Conservation (phyloP, 2,113 vertebrate genomes). For the Osmerus eperlanus region DNA sequence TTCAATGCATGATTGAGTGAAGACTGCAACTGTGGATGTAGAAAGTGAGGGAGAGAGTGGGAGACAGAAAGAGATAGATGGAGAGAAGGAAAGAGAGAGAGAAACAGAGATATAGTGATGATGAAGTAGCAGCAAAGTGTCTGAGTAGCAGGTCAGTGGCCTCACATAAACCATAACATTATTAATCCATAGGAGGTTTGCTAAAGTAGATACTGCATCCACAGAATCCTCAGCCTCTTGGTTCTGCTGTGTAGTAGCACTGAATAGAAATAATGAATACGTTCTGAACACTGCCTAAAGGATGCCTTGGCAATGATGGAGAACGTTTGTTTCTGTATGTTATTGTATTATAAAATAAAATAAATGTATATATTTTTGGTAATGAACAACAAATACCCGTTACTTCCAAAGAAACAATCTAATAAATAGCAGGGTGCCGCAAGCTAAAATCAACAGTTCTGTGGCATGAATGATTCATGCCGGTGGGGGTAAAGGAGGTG, state of each 20-base stretch:
- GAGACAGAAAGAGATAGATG: not conserved
- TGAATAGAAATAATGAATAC: not conserved
- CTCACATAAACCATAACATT: constrained; percentile 37
- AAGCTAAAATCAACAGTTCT: no score
- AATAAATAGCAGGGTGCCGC: no score
- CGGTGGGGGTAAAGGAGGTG: no score
- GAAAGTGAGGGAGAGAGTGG: not conserved
- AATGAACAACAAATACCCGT: no score
- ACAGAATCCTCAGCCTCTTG: not conserved
- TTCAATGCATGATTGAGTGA: no score
- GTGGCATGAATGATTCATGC: no score
- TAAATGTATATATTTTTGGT: no score
- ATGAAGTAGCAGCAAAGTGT: not conserved
- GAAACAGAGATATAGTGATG: not conserved
- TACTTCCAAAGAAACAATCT: no score
- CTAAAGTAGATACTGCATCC: constrained; percentile 20
- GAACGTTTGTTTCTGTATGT: no score
- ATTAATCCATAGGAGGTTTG: constrained; percentile 53
- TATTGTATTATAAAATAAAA: no score
- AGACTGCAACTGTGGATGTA: not conserved
- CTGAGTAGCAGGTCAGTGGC: not conserved
- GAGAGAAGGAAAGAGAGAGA: not conserved
- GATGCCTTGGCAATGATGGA: no score
- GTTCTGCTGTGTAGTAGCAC: not conserved
- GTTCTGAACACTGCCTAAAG: no score